phyloP scores from a whole-genome alignment of 2,113 vertebrate genomes.

The Ondatra zibethicus region DNA sequence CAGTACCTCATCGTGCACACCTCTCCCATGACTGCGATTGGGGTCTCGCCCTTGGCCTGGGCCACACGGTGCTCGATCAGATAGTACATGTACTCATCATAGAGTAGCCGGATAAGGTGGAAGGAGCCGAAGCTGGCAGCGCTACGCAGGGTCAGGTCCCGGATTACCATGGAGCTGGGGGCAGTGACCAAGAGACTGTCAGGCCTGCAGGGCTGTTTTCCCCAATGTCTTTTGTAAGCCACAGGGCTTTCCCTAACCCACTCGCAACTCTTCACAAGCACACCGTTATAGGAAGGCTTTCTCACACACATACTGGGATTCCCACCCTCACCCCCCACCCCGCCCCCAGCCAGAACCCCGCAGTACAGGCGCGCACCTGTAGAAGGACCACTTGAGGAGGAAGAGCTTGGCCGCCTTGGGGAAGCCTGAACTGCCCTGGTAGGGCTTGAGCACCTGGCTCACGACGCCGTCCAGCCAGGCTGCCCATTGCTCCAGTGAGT shows the following conservation, averaged over 20 bases:
- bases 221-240: not conserved
- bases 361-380: constrained; percentile 86
- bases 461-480: constrained; percentile 93
- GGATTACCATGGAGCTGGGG: constrained; percentile 94
- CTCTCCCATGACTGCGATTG: constrained; percentile 96
- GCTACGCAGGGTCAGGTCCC: constrained; percentile 95
- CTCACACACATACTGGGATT: not conserved
- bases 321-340: not conserved
- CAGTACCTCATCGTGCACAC: constrained; percentile 75
- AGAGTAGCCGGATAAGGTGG: constrained; percentile 94
- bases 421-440: constrained; percentile 90
- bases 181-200: no score
- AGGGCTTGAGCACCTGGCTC: constrained; percentile 93
- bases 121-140: constrained; percentile 96
- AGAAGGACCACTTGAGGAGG: constrained; percentile 97
- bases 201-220: not conserved
- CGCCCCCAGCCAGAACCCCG: no score
- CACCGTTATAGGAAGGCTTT: not conserved
- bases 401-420: constrained; percentile 94
- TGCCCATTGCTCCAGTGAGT: constrained; percentile 96
- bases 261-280: not conserved
- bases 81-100: constrained; percentile 97
- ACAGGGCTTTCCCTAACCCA: not conserved
- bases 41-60: constrained; percentile 93
- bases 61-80: constrained; percentile 96